Evolutionary conservation across 2,113 vertebrate species (phyloP), one percentile per base, ranked within the genome.

Genomic region (Pangasianodon hypophthalmus): DNA sequence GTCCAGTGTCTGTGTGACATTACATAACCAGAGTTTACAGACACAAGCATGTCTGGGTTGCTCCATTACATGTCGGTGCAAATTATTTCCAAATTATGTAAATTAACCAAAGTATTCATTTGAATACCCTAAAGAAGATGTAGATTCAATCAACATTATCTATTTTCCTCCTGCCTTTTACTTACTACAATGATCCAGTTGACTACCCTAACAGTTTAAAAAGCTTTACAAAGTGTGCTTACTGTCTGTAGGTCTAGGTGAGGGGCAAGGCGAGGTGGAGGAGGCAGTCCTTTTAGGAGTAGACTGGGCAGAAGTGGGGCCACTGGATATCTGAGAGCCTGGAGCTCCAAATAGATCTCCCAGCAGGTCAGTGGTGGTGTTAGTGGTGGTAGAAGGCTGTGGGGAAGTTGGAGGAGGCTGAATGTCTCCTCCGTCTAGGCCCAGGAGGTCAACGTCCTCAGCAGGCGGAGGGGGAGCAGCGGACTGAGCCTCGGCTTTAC

Each of bases 361-460:
- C 37, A 99, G 95, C 85, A 99, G 96, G 92, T 99, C 98, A 0
- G 98, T 97, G 92, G 97, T 96, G 87, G 96, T 95, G 85, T 96
- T 96, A 91, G 97, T 96, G 89, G 95, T 94, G 29, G 16, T 29
- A 56, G 96, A 95, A 24, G 96, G 96, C 84, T 96, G 96, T 8
- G 94, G 90, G 0, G 97, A 94, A 1, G 96, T 88, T 91, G 96
- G 93, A 26, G 94, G 95, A 86, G 93, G 94, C 92, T 94, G 96
- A 92, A 95, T 94, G 0, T 93, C 92, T 19, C 95, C 96, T 19
- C 97, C 97, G 24, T 96, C 97, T 10, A 99, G 95, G 79, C 97
- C 98, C 86, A 99, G 96, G 75, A 99, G 97, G 92, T 99, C 98
- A 90, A 97, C 97, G 0, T 99, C 98, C 62, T 97, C 97, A 0